Evolutionary conservation across 1,140 invertebrate species (phyloP), one percentile per base, ranked within the genome.

Genomic region (Agraylea sexmaculata): DNA sequence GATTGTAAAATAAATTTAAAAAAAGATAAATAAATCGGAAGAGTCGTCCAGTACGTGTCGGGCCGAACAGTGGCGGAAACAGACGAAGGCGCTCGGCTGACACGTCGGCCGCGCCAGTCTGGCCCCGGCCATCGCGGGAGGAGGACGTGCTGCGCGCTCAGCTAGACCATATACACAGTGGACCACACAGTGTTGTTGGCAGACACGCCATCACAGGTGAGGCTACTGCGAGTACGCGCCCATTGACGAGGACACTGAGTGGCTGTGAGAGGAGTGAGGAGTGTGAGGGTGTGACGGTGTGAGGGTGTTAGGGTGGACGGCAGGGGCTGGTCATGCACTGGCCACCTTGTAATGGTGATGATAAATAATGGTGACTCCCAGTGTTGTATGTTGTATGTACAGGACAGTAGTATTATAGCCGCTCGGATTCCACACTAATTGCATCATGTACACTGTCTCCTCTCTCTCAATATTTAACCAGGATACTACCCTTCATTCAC

Each of bases 241-340:
- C 18, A 34, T 34, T 16, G 35, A 11, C 4, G 20, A n/a, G n/a
- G n/a, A n/a, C n/a, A n/a, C n/a, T n/a, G n/a, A n/a, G n/a, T 16
- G 22, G 11, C 18, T 20, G 35, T 19, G 12, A 19, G 21, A 12
- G 19, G 18, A 12, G 22, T n/a, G 11, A 16, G 35, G n/a, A 8
- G 35, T 23, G 22, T 18, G 16, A 27, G 18, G 10, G 2, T 4
- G 33, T 28, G 15, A n/a, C 25, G 25, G 27, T 4, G 28, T 40
- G 37, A 4, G 3, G 27, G 8, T 16, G 21, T 31, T 17, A 18
- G 22, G 25, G 34, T 15, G 34, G 8, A 17, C n/a, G 22, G 17
- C 23, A 6, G 20, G 10, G 40, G 30, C n/a, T 11, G 31, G 31
- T 28, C 17, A 15, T 33, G 25, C 12, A 19, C 30, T 31, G 40